Base-by-base conservation (phyloP, 2,113 vertebrate genomes). In the Montifringilla adamsi region DNA sequence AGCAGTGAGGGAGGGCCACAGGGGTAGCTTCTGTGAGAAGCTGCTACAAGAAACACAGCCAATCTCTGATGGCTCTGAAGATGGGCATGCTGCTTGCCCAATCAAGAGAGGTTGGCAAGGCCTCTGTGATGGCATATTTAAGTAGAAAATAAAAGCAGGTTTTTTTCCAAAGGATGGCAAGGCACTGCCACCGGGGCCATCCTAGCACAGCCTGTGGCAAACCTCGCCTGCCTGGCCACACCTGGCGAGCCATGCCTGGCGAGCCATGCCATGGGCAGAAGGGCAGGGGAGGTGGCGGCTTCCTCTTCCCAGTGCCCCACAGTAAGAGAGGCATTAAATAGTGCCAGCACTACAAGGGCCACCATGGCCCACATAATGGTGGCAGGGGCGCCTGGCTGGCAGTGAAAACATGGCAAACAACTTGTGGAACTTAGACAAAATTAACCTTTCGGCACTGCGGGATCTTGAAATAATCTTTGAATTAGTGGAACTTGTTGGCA, bases 281-380 rank as follows among this genome's bases (percentile, higher is more conserved):
- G 9, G 46, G 58, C 35, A 49, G 20, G 9, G 8, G 5, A 1
- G 1, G 15, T 2, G 0, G 44, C 2, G 0, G 27, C n/a, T 31
- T 60, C n/a, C n/a, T n/a, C 21, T 37, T 18, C 55, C 15, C 19
- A 7, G 33, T 3, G 3, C n/a, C 44, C 22, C 0, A 4, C 27
- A 39, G 7, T 10, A 31, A 9, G 16, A 39, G 33, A 28, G 24
- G n/a, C 2, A 10, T 26, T 26, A 15, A 39, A 39, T 1, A 20
- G 28, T 2, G 0, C 35, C 56, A 30, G n/a, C 0, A 1, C 44
- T 1, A 1, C 20, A 8, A 43, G 3, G 0, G 26, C 43, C 33
- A 23, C 26, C 43, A 35, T 1, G 1, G 24, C 53, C 10, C 8
- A 1, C 14, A 20, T 14, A 4, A 4, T 7, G 41, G 23, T 46